A percentile compares a stretch with the other conserved stretches of the same genome.
These are phyloP conservation scores for Chaetodon trifascialis DNA, from an alignment of 2,113 vertebrate genomes.

Conservation along the genomic window DNA sequence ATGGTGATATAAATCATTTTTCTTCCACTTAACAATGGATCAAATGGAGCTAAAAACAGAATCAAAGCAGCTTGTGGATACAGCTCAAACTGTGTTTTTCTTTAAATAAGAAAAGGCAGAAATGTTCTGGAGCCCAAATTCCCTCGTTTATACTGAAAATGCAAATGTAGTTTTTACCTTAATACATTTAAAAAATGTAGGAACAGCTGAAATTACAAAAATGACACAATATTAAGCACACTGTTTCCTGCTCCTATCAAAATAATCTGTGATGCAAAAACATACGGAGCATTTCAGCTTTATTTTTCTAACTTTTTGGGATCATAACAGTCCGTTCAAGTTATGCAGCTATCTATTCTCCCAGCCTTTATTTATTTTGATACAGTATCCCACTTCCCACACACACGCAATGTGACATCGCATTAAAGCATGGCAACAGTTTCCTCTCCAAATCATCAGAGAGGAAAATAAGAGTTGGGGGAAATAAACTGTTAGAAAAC, in stretches of 20 bases:
- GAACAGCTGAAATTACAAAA: constrained; percentile 20
- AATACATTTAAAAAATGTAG: background rate
- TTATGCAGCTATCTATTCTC: constrained; percentile 53
- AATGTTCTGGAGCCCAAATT: background rate
- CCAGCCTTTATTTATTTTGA: constrained; percentile 68
- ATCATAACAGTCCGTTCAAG: constrained; percentile 32
- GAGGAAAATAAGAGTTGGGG: constrained; percentile 81
- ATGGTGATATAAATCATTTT: constrained; percentile 72
- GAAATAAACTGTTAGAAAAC: constrained; percentile 85
- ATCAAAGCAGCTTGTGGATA: constrained; percentile 40
- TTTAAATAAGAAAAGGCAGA: constrained; percentile 4
- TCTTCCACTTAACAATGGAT: constrained; percentile 58
- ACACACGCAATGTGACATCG: constrained; percentile 39
- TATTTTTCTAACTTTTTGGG: constrained; percentile 52
- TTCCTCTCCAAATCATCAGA: constrained; percentile 65
- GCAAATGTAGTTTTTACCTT: constrained; percentile 11
- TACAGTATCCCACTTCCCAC: constrained; percentile 44
- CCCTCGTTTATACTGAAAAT: constrained; percentile 1
- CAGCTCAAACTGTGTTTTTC: constrained; percentile 22
- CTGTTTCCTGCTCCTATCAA: constrained; percentile 40
- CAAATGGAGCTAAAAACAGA: constrained; percentile 65
- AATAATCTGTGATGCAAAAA: constrained; percentile 47
- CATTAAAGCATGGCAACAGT: constrained; percentile 60
- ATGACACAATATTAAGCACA: background rate
- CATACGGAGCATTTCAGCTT: constrained; percentile 41